Conservation (phyloP, 2,888 invertebrate genomes). For the Cantharis nigra region DNA sequence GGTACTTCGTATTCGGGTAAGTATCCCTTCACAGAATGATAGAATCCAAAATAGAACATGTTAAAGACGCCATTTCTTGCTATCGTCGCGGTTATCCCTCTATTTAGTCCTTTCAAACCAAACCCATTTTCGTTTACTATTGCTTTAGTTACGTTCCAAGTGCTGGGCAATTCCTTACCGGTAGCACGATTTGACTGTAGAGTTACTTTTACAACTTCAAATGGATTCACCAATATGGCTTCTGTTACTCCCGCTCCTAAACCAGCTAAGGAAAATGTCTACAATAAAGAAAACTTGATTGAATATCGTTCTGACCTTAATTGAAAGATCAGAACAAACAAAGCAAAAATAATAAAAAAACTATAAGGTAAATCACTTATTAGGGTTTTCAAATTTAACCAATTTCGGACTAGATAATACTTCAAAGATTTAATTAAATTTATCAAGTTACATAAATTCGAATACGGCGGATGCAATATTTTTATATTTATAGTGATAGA, state of each 20-base stretch:
- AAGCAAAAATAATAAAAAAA: not conserved
- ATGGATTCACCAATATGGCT: slow-evolving; percentile 89
- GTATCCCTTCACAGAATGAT: slow-evolving; percentile 84
- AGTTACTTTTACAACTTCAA: slow-evolving; percentile 95
- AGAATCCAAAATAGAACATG: slow-evolving; percentile 93
- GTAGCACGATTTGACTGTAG: slow-evolving; percentile 75
- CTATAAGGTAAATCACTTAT: not conserved
- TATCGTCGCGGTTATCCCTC: slow-evolving; percentile 87
- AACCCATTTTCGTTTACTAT: slow-evolving; percentile 79
- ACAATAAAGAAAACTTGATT: slow-evolving; percentile 26
- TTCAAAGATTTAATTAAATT: no score
- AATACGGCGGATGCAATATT: no score
- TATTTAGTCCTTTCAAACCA: slow-evolving; percentile 80
- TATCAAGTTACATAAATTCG: no score
- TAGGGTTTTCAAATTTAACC: not conserved
- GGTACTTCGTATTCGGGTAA: slow-evolving; percentile 68
- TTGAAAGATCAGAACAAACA: no score
- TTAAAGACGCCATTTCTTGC: slow-evolving; percentile 90
- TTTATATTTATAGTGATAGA: no score
- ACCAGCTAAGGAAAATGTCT: slow-evolving; percentile 90
- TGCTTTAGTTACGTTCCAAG: slow-evolving; percentile 77
- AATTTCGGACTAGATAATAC: no score
- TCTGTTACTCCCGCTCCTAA: slow-evolving; percentile 90
- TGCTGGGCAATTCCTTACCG: slow-evolving; percentile 70
- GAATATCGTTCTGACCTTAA: not conserved